Percentiles rank a stretch among this genome's conserved stretches.
Conservation (phyloP, 2,888 invertebrate species). For the Exephanes ischioxanthus region DNA sequence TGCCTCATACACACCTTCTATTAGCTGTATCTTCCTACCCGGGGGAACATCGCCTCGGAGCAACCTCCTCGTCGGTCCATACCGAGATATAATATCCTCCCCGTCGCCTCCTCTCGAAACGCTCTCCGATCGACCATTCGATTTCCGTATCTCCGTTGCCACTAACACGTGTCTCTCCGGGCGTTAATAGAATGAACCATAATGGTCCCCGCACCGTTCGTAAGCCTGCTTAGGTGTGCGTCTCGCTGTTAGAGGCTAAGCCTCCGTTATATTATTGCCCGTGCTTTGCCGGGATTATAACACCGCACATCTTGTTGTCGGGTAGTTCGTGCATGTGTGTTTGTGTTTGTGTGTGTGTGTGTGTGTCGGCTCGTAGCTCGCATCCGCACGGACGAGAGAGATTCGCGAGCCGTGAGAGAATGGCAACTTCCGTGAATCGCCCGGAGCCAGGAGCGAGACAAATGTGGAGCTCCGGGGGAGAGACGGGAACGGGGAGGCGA, state of each 20-base stretch:
- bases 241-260: neutral
- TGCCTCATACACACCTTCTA: conserved; percentile 37
- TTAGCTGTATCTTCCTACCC: conserved; percentile 24
- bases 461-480: conserved; percentile 14
- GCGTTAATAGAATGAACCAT: conserved; percentile 45
- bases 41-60: conserved; percentile 7
- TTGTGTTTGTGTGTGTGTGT: too few relatives aligned
- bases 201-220: conserved; percentile 18
- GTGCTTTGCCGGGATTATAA: conserved; percentile 1
- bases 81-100: conserved; percentile 21
- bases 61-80: neutral
- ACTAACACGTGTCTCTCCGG: conserved; percentile 48
- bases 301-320: conserved; percentile 8
- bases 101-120: neutral
- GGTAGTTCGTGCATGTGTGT: neutral
- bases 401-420: conserved; percentile 44
- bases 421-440: conserved; percentile 33
- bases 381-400: neutral
- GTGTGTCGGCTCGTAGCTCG: neutral
- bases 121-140: conserved; percentile 12
- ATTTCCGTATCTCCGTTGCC: conserved; percentile 10
- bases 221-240: neutral
- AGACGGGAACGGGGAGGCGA: conserved; percentile 2
- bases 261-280: neutral
- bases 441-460: conserved; percentile 47